Evolutionary conservation across 2,888 invertebrate species (phyloP).

Genomic region (Cynaeus angustus): DNA sequence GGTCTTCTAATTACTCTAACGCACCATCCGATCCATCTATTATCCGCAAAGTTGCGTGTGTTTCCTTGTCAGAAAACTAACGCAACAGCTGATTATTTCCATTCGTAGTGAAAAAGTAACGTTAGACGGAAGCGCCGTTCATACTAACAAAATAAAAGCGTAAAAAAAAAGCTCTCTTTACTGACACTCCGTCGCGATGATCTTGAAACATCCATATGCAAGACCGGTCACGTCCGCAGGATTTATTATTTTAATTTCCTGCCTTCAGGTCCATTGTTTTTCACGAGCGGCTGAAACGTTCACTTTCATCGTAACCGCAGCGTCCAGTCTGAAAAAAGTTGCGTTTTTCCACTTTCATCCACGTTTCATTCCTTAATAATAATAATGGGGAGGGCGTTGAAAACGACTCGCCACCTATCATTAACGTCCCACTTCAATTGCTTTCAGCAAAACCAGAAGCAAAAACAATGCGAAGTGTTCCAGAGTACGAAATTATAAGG

Average conservation of each 20-base stretch:
- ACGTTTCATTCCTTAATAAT: slow-evolving; percentile 21
- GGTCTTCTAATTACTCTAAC: not conserved
- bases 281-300: slow-evolving; percentile 41
- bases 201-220: slow-evolving; percentile 33
- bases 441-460: slow-evolving; percentile 44
- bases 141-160: not conserved
- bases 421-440: slow-evolving; percentile 39
- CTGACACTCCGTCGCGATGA: slow-evolving; percentile 8
- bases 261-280: slow-evolving; percentile 53
- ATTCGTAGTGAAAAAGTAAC: not conserved
- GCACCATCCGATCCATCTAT: not conserved
- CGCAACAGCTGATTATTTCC: slow-evolving; percentile 12
- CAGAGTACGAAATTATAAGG: slow-evolving; percentile 28
- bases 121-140: not conserved
- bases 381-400: slow-evolving; percentile 31
- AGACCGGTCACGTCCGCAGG: slow-evolving; percentile 50
- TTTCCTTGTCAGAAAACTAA: not conserved
- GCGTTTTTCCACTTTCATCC: slow-evolving; percentile 4
- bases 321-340: slow-evolving; percentile 5
- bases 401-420: slow-evolving; percentile 29
- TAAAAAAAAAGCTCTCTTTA: not conserved
- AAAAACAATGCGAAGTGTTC: slow-evolving; percentile 37
- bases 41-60: slow-evolving; percentile 5
- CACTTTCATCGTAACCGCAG: slow-evolving; percentile 49
- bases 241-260: slow-evolving; percentile 59